Base-by-base conservation (phyloP, 2,113 vertebrate genomes). In the Otus sunia region DNA sequence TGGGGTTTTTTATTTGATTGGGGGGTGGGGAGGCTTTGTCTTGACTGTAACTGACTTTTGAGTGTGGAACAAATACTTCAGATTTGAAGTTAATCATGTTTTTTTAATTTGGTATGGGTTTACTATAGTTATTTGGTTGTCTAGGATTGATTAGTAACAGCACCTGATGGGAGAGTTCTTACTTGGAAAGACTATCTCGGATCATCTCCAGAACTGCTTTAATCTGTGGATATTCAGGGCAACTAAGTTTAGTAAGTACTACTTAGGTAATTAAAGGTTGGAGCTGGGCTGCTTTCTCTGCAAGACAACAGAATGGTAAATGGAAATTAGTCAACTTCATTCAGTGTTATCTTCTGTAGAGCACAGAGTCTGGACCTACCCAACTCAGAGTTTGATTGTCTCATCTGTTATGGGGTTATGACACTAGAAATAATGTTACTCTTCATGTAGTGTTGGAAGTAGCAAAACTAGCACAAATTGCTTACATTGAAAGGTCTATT, bases 201-300 rank as follows among this genome's bases (percentile, higher is more conserved):
- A 89, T 96, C 55, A 62, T 85, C 88, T 89, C 76, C 49, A 43
- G 77, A 89, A 81, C 91, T 86, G 68, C 93, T 95, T 94, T 97
- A 97, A 97, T 96, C 95, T 96, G 78, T 88, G 90, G 87, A 93
- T 92, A 95, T 91, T 94, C 69, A 92, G 93, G 81, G 90, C 73
- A 88, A 60, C 67, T 95, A 82, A 92, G 86, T 93, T 96, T 97
- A 94, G 91, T 77, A 90, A 96, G 88, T 87, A 80, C 77, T 96
- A 60, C 90, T 93, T 85, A 95, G 84, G 91, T 97, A 95, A 95
- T 34, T 86, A 90, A 95, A 90, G 86, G 75, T 83, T 80, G 41
- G 67, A 90, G 45, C 74, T 60, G 78, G 82, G 49, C 86, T 92
- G 87, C 78, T 85, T 75, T 94, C 83, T 82, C 82, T 77, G 67